Conservation (phyloP, 2,888 invertebrate species). For the Plagodis pulveraria region DNA sequence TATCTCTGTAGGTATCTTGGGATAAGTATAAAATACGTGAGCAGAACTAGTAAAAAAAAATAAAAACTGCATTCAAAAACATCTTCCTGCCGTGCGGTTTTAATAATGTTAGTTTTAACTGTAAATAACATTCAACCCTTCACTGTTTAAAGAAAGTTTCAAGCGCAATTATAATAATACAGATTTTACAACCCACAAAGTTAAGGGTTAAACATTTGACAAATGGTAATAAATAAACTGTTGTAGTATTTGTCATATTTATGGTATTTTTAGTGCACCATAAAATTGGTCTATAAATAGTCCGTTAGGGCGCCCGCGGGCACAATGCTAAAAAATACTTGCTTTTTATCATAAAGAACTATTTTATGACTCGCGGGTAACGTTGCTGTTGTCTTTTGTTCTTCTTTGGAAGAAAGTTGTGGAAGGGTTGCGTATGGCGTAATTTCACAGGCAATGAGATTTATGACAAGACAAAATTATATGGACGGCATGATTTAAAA, state of each 20-base stretch:
- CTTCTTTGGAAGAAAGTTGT: slow-evolving; percentile 1
- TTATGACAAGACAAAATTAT: no score
- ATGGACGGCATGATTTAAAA: no score
- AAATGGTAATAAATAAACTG: slow-evolving; percentile 18
- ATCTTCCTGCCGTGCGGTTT: background rate
- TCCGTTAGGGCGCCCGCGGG: slow-evolving; percentile 31
- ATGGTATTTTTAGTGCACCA: slow-evolving; percentile 30
- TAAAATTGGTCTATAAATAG: slow-evolving; percentile 25
- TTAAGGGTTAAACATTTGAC: slow-evolving; percentile 31
- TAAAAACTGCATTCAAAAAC: no score
- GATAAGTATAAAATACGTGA: no score
- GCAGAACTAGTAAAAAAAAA: no score
- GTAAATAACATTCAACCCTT: slow-evolving; percentile 1
- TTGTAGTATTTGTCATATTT: slow-evolving; percentile 28
- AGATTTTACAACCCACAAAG: slow-evolving; percentile 11
- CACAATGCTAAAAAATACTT: slow-evolving; percentile 35
- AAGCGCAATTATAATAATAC: slow-evolving; percentile 13
- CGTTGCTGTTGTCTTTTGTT: slow-evolving; percentile 10
- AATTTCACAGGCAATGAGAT: no score
- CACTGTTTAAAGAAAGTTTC: slow-evolving; percentile 14
- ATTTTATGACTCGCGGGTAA: slow-evolving; percentile 14
- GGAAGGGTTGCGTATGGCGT: background rate
- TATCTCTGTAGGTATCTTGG: no score
- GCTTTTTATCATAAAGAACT: slow-evolving; percentile 21
- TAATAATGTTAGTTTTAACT: background rate